Base-by-base conservation (phyloP, 2,888 invertebrate genomes). In the Timandra comae region DNA sequence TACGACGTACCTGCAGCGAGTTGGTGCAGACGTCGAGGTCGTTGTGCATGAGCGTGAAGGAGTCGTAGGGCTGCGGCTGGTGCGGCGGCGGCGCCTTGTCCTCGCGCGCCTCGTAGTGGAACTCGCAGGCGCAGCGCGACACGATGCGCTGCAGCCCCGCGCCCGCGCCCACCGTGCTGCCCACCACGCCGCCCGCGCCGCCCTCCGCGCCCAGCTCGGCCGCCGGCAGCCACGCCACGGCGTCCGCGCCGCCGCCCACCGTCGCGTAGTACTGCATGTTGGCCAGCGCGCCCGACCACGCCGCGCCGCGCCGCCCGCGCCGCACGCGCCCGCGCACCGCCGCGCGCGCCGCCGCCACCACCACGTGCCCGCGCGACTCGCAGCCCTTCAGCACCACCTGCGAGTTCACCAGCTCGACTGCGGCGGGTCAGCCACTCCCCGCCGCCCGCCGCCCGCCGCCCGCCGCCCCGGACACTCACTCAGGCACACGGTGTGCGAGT, bases 261-360 rank as follows among this genome's bases (percentile, higher is more conserved):
- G 99, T 99, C 7, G 99, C 99, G 85, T 99, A 99, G 86, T 99
- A 99, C 89, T 99, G 99, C 97, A 99, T 97, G 76, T 98, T 97
- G 49, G 76, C 71, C 12, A 99, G 86, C 31, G 94, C 91, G 10
- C 98, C 98, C 43, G 94, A 92, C 98, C 99, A 99, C 0, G 98
- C 97, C 0, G 94, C 93, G 79, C 99, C 99, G 42, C 77, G 66
- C 22, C 80, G 79, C 16, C 94, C 91, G n/a, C 97, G 93, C 0
- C 98, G 96, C 33, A 93, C 89, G 33, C 95, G 89, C 71, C 98
- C 98, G 1, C 96, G 84, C 46, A 99, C 96, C 78, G 97, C 95
- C 0, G 99, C 97, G 54, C 97, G 95, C 7, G 98, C 97, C 1
- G 99, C 98, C 66, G 97, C 97, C 45, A 99, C 88, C 49, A 99